Base-by-base conservation (phyloP, 2,888 invertebrate genomes). In the Marronus borbonicus region DNA sequence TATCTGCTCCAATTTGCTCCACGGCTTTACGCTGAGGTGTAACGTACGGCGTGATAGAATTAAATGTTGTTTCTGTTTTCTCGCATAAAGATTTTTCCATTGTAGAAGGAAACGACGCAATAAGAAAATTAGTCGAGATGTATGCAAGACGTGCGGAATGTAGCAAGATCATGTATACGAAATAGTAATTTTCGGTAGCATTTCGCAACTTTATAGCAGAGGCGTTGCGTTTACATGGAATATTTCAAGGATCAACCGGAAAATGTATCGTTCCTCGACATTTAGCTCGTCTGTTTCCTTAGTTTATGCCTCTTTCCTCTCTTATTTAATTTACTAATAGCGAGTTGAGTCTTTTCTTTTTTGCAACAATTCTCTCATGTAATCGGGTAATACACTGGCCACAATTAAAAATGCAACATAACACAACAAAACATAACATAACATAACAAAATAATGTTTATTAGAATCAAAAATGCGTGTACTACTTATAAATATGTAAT, bases 31-130 rank as follows among this genome's bases (percentile, higher is more conserved):
- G 20, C 4, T 12, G 60, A 20, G 20, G 60, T 74, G 60, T 74
- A 74, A 74, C 72, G 60, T 74, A 74, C 20, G 49, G 44, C 72
- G 72, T 74, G 60, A 74, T 74, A 74, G 72, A 74, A 74, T 74
- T 74, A 74, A 74, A 74, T 60, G 72, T 60, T 60, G 60, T 60
- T 74, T 60, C 60, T 60, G 60, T 24, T 74, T 74, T 60, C 55
- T 60, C 60, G 20, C 60, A 60, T 74, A 74, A 74, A 44, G 72
- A 74, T 74, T 74, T 39, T 60, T 39, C 72, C 44, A 28, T 24
- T 5, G 17, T 31, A 49, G 49, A 74, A 20, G 24, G 5, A 49
- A 44, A 44, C 12, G 12, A 39, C 24, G 72, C 72, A 39, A 17
- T 72, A 49, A 62, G 72, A 74, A 74, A 74, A 74, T 74, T 74